Percentiles rank a stretch among this genome's conserved stretches.
Evolutionary conservation across 1,140 invertebrate genomes (phyloP).

Genomic region (Cotesia typhae): DNA sequence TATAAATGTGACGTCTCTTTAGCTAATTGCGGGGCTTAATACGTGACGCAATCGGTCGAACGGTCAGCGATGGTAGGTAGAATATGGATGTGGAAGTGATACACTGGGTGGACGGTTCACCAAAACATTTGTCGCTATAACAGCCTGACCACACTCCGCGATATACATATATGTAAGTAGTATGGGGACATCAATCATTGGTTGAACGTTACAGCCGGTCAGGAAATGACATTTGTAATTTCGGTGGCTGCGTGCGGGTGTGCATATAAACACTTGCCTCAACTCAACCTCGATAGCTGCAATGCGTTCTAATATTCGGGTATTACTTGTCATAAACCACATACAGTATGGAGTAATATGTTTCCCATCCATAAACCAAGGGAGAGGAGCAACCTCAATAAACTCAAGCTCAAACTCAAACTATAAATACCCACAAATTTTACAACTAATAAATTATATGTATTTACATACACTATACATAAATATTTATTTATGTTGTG

Average conservation of each 20-base stretch:
- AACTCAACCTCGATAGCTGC: no score
- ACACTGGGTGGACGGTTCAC: slow-evolving; percentile 12
- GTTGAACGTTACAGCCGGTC: slow-evolving; percentile 12
- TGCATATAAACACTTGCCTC: slow-evolving; percentile 27
- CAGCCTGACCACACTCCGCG: slow-evolving; percentile 9
- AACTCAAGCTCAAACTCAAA: no score
- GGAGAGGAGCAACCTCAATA: no score
- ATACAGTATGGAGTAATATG: no score
- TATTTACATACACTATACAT: no score
- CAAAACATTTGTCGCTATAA: slow-evolving; percentile 20
- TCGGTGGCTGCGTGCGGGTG: slow-evolving; percentile 1
- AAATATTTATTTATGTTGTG: no score
- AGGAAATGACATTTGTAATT: slow-evolving; percentile 34
- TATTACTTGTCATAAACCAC: slow-evolving; percentile 16
- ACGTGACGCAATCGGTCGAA: slow-evolving; percentile 13
- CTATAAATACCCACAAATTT: no score
- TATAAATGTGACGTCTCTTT: not conserved
- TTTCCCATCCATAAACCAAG: no score
- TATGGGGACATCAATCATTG: slow-evolving; percentile 24
- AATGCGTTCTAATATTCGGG: slow-evolving; percentile 5
- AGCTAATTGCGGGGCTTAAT: no score
- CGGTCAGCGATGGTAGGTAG: no score
- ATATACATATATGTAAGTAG: no score
- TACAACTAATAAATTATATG: no score
- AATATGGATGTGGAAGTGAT: not conserved